Base-by-base conservation (phyloP, 2,797 vertebrate genomes). In the Chromis chromis region DNA sequence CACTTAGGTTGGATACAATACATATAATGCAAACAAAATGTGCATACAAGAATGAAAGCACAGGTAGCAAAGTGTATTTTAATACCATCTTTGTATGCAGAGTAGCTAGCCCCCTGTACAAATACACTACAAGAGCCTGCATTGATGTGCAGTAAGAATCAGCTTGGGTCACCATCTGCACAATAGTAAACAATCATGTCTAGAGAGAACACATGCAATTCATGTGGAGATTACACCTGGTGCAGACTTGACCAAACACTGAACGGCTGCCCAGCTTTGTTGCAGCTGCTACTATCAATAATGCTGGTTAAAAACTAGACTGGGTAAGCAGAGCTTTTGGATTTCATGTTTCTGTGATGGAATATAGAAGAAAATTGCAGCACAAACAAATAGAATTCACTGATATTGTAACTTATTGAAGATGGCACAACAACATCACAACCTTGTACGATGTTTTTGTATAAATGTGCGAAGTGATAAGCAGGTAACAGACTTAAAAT, bases 161-260 rank as follows among this genome's bases (percentile, higher is more conserved):
- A 86, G 70, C 70, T 73, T 17, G 19, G 54, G 70, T 57, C 33
- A 59, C 63, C 77, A 88, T 88, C 82, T 88, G 84, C 79, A 75
- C 77, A 73, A 83, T 52, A 79, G 83, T 74, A 83, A 91, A 89
- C 87, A 88, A 62, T 71, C 65, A 49, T 71, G 71, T 81, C 82
- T 60, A 75, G 73, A 74, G 76, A 85, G 75, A 88, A 71, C 52
- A 16, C 54, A 77, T 59, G 70, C 39, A 76, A 84, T 87, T 86
- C 78, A 87, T 76, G 78, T 74, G 68, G 72, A 86, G 74, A 88
- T 85, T 86, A 89, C 83, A 91, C 86, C 85, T 86, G 85, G 50
- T 76, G 53, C 66, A 75, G 80, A 81, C 54, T 62, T 79, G 76
- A 79, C 73, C 71, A 68, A 56, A 63, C 33, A 49, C 10, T 76